Evolutionary conservation across 2,113 vertebrate species (phyloP), one percentile per base, ranked within the genome.

Genomic region (Rallus limicola): DNA sequence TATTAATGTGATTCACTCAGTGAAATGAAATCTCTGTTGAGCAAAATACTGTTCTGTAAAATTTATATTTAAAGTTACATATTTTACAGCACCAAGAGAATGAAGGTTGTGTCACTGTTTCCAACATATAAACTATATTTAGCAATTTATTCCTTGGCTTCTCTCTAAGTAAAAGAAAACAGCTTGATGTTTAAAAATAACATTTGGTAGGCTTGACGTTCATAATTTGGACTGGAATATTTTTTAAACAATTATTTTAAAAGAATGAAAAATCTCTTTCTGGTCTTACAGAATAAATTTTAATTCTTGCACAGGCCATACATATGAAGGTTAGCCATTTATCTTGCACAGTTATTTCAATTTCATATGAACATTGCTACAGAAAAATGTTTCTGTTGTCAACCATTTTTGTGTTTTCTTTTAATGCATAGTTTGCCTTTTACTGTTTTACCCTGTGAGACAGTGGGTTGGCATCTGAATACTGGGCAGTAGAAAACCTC

Each of bases 111-210:
- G 92, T 95, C 95, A 97, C 92, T 93, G 76, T 96, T 97, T 95
- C 93, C 96, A 93, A 86, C 92, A 94, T 95, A 92, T 85, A 96
- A 96, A 89, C 96, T 96, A 97, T 97, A 96, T 96, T 96, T 97
- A 97, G 91, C 89, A 84, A 72, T 96, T 91, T 95, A 97, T 97
- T 95, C 93, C 89, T 92, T 96, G 90, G 93, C 92, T 95, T 93
- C 92, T 95, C 95, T 96, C 83, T 93, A 82, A 96, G 95, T 91
- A 93, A 91, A 95, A 95, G 94, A 95, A 97, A 96, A 94, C 94
- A 97, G 91, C 81, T 96, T 96, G 92, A 79, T 95, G 82, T 67
- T 96, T 94, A 93, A 97, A 97, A 97, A 97, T 97, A 97, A 90
- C 94, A 68, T 94, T 95, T 97, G 82, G 88, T 96, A 95, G 92